Evolutionary conservation across 2,797 vertebrate species (phyloP).

Genomic region (Apogon talboti): DNA sequence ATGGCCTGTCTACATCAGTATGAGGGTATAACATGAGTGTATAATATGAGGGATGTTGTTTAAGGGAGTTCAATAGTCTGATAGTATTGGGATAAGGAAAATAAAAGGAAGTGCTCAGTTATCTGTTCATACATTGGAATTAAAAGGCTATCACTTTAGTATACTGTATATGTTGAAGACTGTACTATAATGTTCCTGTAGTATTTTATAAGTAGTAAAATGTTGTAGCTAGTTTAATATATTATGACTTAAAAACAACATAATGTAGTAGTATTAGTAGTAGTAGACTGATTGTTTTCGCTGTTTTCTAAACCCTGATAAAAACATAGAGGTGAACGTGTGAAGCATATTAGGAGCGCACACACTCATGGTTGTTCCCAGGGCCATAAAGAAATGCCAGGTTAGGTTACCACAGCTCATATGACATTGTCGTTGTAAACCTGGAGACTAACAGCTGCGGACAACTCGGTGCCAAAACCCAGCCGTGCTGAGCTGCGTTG

Average conservation of each 20-base stretch:
- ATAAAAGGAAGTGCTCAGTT: too few relatives aligned
- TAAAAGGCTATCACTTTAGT: too few relatives aligned
- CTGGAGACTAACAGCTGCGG: conserved; percentile 81
- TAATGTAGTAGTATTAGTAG: neutral
- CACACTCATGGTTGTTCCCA: conserved; percentile 61
- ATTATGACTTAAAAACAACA: neutral
- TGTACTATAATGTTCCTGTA: too few relatives aligned
- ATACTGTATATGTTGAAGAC: too few relatives aligned
- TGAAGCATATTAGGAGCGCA: conserved; percentile 22
- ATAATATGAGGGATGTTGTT: too few relatives aligned
- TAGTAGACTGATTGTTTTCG: neutral
- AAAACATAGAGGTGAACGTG: neutral
- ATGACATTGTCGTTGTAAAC: conserved; percentile 65
- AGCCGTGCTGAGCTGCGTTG: conserved; percentile 66
- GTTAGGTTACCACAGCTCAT: conserved; percentile 77
- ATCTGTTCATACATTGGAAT: too few relatives aligned
- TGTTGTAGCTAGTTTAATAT: too few relatives aligned
- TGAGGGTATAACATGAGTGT: too few relatives aligned
- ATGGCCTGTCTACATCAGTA: too few relatives aligned
- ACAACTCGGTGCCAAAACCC: conserved; percentile 81
- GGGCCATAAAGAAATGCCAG: conserved; percentile 68
- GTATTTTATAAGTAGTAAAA: too few relatives aligned
- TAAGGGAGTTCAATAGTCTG: too few relatives aligned
- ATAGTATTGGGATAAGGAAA: too few relatives aligned
- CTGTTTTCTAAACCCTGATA: neutral